These are phyloP conservation scores for Sphecodes monilicornis DNA, from an alignment of 2,888 invertebrate genomes.

Conservation along the genomic window DNA sequence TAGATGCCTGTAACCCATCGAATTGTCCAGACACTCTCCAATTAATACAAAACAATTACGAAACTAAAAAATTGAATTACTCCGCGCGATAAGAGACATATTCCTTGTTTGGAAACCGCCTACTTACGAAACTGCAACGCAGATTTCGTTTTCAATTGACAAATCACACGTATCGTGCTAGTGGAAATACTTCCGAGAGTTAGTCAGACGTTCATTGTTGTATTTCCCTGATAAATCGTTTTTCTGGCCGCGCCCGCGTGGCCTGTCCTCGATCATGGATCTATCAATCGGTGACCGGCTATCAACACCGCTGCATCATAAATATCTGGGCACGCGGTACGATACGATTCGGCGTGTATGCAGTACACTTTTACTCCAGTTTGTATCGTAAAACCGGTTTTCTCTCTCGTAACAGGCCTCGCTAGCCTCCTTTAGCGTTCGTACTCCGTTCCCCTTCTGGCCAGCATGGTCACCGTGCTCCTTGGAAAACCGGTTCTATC, in stretches of 20 bases:
- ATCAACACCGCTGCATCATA: conserved; percentile 54
- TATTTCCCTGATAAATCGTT: background rate
- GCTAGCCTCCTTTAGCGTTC: conserved; percentile 74
- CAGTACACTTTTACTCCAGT: conserved; percentile 81
- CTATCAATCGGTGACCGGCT: conserved; percentile 37
- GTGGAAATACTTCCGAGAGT: background rate
- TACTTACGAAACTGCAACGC: background rate
- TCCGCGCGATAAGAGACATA: background rate
- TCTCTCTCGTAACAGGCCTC: conserved; percentile 76
- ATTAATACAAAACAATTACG: background rate
- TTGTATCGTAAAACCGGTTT: conserved; percentile 79
- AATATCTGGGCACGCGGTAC: conserved; percentile 64
- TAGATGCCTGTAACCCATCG: too few species aligned
- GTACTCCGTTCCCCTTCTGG: conserved; percentile 48
- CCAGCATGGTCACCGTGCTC: conserved; percentile 53
- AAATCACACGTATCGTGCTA: background rate
- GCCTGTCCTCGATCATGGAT: background rate
- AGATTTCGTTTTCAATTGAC: background rate
- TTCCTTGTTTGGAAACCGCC: background rate
- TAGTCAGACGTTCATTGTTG: background rate
- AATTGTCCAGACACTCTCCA: too few species aligned
- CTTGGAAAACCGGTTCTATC: conserved; percentile 65
- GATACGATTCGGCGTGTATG: conserved; percentile 66
- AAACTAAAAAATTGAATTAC: background rate
- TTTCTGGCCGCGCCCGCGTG: background rate